These are phyloP conservation scores for Andrena hattorfiana DNA, from an alignment of 2,888 invertebrate species.

Conservation along the genomic window DNA sequence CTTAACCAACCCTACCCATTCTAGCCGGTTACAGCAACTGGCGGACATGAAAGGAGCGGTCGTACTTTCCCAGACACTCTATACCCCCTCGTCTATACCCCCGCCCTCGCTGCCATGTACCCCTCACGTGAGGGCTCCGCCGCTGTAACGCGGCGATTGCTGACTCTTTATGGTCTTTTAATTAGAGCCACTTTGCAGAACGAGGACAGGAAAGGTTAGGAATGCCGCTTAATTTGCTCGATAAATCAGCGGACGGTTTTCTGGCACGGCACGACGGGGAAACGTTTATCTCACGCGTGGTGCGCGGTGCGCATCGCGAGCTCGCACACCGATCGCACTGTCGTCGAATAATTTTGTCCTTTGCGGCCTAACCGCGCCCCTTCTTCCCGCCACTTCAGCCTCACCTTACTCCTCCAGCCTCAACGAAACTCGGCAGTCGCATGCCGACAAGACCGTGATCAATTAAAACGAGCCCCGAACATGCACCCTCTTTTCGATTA, in stretches of 20 bases:
- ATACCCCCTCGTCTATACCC: constrained; percentile 59
- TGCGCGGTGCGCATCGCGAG: constrained; percentile 51
- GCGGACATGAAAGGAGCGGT: constrained; percentile 80
- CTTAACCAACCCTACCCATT: constrained; percentile 55
- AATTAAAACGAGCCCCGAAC: background rate
- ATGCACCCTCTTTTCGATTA: background rate
- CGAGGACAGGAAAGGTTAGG: constrained; percentile 72
- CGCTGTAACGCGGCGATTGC: constrained; percentile 76
- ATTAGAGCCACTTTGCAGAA: constrained; percentile 81
- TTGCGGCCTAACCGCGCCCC: constrained; percentile 22
- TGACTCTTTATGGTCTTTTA: constrained; percentile 81
- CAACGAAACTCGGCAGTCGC: constrained; percentile 8
- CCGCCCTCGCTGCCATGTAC: constrained; percentile 20
- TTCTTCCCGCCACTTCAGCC: background rate
- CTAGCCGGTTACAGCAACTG: constrained; percentile 73
- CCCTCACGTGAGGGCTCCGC: constrained; percentile 72
- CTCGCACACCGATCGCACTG: constrained; percentile 57
- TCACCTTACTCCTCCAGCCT: background rate
- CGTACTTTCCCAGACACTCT: constrained; percentile 79
- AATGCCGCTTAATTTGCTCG: constrained; percentile 79
- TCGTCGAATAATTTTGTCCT: constrained; percentile 51
- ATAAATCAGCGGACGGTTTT: constrained; percentile 76
- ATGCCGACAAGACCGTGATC: background rate
- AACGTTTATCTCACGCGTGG: constrained; percentile 71
- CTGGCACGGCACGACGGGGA: constrained; percentile 42